Evolutionary conservation across 2,113 vertebrate genomes (phyloP).

Genomic region (Sterna hirundo): DNA sequence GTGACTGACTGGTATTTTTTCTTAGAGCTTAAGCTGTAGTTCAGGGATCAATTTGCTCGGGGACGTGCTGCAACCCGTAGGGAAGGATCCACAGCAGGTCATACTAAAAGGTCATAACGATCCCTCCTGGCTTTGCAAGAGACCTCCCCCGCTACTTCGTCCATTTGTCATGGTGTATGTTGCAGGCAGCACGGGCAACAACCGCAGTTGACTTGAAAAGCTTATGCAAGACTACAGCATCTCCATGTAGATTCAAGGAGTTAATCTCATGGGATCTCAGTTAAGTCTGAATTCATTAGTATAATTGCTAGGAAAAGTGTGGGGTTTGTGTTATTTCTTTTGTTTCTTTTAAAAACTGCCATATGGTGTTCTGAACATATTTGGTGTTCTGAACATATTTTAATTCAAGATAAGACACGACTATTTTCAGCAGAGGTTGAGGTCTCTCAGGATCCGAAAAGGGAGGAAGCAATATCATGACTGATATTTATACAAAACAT

Average conservation of each 20-base stretch:
- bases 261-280: background rate
- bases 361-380: background rate
- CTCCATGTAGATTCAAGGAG: background rate
- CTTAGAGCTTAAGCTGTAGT: background rate
- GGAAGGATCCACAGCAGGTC: background rate
- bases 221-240: background rate
- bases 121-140: background rate
- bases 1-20: background rate
- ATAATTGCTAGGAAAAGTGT: background rate
- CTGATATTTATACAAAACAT: background rate
- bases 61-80: background rate
- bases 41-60: background rate
- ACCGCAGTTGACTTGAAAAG: background rate
- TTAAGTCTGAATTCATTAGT: background rate
- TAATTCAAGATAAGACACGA: background rate
- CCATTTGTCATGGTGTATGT: fast-evolving
- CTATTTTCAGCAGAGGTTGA: background rate
- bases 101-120: background rate
- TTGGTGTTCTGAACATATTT: background rate
- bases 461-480: background rate
- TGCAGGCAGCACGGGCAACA: fast-evolving
- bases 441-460: background rate
- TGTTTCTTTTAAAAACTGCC: background rate
- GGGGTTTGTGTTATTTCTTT: background rate
- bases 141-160: background rate